phyloP scores from a whole-genome alignment of 1,140 invertebrate genomes.

The Onthophagus taurus region DNA sequence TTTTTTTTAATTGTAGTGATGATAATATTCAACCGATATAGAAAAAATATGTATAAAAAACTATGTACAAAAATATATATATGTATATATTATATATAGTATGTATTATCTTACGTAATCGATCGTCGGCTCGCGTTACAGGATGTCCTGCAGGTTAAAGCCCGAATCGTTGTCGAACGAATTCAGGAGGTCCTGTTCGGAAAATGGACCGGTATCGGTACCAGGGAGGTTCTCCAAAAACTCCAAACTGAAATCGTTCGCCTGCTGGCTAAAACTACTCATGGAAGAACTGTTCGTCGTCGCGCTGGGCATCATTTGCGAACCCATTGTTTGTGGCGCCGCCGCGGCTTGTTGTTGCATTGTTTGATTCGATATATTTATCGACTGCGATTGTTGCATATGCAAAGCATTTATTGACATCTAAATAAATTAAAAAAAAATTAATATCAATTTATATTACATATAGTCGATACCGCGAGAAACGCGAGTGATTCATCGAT shows the following conservation, averaged over 20 bases:
- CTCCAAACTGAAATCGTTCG: constrained; percentile 66
- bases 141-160: constrained; percentile 42
- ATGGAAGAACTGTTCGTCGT: constrained; percentile 37
- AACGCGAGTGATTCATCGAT: no score
- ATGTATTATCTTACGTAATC: constrained; percentile 13
- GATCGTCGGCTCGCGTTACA: no score
- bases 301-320: constrained; percentile 21
- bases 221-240: constrained; percentile 69
- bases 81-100: no score
- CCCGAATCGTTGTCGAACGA: constrained; percentile 49
- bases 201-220: constrained; percentile 57
- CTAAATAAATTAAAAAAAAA: constrained; percentile 22
- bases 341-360: constrained; percentile 34
- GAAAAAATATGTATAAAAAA: constrained; percentile 10
- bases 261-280: constrained; percentile 45
- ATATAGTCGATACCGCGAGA: no score
- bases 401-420: constrained; percentile 54
- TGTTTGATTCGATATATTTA: constrained; percentile 43
- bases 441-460: no score
- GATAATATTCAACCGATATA: constrained; percentile 4
- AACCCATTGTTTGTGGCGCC: constrained; percentile 28
- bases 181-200: constrained; percentile 67
- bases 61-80: constrained; percentile 7
- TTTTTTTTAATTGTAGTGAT: constrained; percentile 1
- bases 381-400: constrained; percentile 54